These are phyloP conservation scores for Lathamus discolor DNA, from an alignment of 2,113 vertebrate species.

Conservation along the genomic window DNA sequence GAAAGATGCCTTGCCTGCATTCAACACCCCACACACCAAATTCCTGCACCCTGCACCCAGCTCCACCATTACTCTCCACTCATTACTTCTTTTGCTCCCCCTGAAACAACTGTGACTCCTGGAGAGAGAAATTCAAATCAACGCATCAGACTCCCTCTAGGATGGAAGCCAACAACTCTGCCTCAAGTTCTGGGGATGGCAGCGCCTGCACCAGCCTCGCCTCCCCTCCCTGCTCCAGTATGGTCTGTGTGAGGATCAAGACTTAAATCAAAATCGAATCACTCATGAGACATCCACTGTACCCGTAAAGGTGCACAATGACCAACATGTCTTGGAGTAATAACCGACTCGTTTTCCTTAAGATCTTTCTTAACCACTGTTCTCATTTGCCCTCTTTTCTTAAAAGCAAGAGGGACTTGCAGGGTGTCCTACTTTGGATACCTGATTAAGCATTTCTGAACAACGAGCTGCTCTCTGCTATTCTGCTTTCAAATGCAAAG, in stretches of 20 bases:
- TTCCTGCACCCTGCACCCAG: neutral
- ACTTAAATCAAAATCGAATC: neutral
- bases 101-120: neutral
- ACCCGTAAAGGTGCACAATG: neutral
- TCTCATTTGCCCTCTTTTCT: neutral
- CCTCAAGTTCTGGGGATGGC: neutral
- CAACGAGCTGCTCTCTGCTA: neutral
- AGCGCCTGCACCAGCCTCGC: neutral
- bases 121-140: neutral
- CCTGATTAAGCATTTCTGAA: slow-evolving; percentile 59
- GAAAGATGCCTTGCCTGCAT: neutral
- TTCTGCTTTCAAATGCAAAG: slow-evolving; percentile 19
- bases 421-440: slow-evolving; percentile 36
- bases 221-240: rapidly evolving
- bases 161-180: neutral
- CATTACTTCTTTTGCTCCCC: neutral
- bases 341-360: neutral
- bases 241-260: neutral
- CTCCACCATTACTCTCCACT: rapidly evolving
- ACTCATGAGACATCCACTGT: neutral
- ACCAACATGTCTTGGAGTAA: neutral
- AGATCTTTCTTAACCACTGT: neutral
- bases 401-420: neutral
- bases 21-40: neutral
- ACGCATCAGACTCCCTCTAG: neutral